Evolutionary conservation across 1,140 invertebrate species (phyloP), one percentile per base, ranked within the genome.

Genomic region (Arctopsyche grandis): DNA sequence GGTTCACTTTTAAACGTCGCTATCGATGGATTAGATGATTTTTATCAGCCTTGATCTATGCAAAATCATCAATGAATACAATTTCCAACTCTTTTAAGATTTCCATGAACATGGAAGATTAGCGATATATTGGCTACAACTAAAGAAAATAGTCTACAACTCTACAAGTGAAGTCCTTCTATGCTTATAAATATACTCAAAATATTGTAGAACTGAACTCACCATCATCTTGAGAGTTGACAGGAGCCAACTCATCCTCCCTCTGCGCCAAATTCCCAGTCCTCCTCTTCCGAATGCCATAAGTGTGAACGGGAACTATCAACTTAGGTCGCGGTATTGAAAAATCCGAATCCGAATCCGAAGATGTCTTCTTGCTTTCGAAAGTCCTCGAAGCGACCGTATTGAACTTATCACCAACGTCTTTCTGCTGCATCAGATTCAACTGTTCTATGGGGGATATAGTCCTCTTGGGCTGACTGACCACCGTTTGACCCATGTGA

Each of bases 281-380:
- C 77, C 94, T 89, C 73, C 94, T 89, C 81, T 93, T 92, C 77
- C 93, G 88, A 69, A 92, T 91, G 29, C 93, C 94, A 85, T 96
- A 96, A 1, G 94, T 95, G 88, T 96, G 94, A 75, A 96, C 94
- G 60, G 94, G 94, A 74, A 96, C 94, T 83, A 96, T 94, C 77
- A 96, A 89, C 84, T 94, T 93, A 14, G 94, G 94, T 83, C 95
- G 88, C 0, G 95, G 95, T 85, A 96, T 96, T 56, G 91, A 90
- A 86, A 96, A 96, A 80, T 93, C 92, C 9, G 90, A 90, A 77
- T 90, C 89, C 7, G 88, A 89, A 80, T 83, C 85, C 38, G 87
- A 88, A 10, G 86, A 87, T 84, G 85, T 88, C 86, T 86, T 87
- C 71, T 86, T 87, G 84, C 87, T 88, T 83, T 87, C 87, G 69